A percentile compares a stretch with the other conserved stretches of the same genome.
phyloP scores from a whole-genome alignment of 2,888 invertebrate species.

The Leptinotarsa haldemani region DNA sequence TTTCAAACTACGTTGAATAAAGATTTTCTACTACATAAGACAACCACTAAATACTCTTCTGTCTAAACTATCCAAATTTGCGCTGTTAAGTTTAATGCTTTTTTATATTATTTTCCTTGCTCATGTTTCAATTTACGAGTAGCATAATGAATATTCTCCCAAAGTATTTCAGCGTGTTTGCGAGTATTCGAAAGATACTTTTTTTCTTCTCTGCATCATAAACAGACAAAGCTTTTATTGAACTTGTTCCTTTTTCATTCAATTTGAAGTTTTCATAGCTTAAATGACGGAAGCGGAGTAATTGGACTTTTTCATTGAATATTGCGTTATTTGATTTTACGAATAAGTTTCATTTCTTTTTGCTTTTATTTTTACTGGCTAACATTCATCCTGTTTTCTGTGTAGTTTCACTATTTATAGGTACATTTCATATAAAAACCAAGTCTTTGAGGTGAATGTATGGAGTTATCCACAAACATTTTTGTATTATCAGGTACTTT shows the following conservation, averaged over 20 bases:
- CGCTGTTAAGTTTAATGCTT: neutral
- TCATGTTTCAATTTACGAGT: neutral
- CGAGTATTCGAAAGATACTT: neutral
- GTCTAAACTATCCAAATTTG: neutral
- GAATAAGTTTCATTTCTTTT: too few species aligned
- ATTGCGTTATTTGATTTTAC: neutral
- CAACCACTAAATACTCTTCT: neutral
- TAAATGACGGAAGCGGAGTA: constrained; percentile 13
- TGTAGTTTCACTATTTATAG: too few species aligned
- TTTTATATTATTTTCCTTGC: neutral
- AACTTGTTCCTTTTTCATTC: neutral
- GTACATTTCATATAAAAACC: too few species aligned
- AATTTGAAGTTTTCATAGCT: constrained; percentile 12
- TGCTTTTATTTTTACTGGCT: too few species aligned
- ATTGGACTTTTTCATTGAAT: constrained; percentile 15
- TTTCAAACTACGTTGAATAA: neutral
- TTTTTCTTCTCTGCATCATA: neutral
- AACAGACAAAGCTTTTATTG: neutral
- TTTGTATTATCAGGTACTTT: too few species aligned
- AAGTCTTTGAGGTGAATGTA: too few species aligned
- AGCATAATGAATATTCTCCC: neutral
- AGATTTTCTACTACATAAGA: neutral
- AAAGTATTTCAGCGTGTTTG: neutral
- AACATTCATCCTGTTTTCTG: too few species aligned
- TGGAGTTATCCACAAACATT: too few species aligned